These are phyloP conservation scores for Chloroceryle amazona DNA, from an alignment of 2,797 vertebrate species.

Conservation along the genomic window DNA sequence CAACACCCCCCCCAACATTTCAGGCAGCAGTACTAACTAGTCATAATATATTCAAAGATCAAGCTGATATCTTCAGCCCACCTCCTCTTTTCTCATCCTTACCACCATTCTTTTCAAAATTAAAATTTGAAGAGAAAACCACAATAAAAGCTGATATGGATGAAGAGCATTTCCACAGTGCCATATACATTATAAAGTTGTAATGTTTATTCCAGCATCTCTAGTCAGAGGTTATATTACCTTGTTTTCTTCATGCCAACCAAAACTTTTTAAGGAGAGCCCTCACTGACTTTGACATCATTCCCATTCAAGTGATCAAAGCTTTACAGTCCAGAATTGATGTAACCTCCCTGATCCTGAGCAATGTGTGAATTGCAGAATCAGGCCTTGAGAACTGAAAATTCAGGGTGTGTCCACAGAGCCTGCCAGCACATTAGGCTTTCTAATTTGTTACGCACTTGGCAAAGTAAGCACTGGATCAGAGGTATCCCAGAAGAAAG, in stretches of 20 bases:
- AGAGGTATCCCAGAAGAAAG: conserved; percentile 33
- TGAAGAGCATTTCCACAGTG: not conserved
- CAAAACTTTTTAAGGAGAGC: not conserved
- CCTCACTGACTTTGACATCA: not conserved
- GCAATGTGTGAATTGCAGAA: not conserved
- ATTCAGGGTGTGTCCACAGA: not conserved
- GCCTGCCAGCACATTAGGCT: not conserved
- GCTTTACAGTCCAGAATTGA: not conserved
- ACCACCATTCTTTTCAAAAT: conserved; percentile 61
- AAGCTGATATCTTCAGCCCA: conserved; percentile 66
- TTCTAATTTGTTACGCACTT: conserved; percentile 41
- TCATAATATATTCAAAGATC: conserved; percentile 60
- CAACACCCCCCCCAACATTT: not conserved
- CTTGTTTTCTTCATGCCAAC: not conserved
- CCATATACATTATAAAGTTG: not conserved
- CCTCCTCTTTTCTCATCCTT: conserved; percentile 63
- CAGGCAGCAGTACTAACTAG: conserved; percentile 52
- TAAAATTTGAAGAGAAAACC: conserved; percentile 57
- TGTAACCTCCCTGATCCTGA: not conserved
- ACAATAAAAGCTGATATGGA: conserved; percentile 56
- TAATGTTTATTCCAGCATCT: not conserved
- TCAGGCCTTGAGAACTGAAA: not conserved
- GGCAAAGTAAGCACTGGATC: conserved; percentile 27
- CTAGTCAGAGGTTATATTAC: not conserved
- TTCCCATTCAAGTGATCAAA: not conserved